Evolutionary conservation across 2,797 vertebrate species (phyloP).

Genomic region (Apogon talboti): DNA sequence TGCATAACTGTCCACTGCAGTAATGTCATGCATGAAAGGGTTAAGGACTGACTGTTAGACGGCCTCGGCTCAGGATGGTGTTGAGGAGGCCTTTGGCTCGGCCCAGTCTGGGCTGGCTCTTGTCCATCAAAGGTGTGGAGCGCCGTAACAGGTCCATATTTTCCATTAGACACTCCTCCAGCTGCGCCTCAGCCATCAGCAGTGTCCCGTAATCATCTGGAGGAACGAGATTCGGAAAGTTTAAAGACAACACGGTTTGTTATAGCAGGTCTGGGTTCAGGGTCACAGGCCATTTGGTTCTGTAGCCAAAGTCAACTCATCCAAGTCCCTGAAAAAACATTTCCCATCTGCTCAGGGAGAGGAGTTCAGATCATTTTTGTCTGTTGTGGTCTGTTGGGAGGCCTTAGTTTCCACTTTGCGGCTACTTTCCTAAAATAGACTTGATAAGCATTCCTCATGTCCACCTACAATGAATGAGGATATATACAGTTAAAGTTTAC

Average conservation of each 20-base stretch:
- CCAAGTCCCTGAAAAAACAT: slow-evolving; percentile 40
- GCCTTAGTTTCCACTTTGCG: slow-evolving; percentile 47
- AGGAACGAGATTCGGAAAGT: slow-evolving; percentile 7
- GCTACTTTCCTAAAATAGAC: slow-evolving; percentile 41
- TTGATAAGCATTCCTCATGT: slow-evolving; percentile 19
- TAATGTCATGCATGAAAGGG: too few relatives aligned
- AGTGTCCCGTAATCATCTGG: slow-evolving; percentile 91
- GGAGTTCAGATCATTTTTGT: slow-evolving; percentile 33
- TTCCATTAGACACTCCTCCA: slow-evolving; percentile 92
- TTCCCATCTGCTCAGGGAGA: slow-evolving; percentile 37
- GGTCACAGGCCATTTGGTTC: slow-evolving; percentile 43
- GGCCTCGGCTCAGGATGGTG: slow-evolving; percentile 89
- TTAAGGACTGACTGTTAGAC: slow-evolving; percentile 86
- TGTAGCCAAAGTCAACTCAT: slow-evolving; percentile 61
- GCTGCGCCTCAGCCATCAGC: slow-evolving; percentile 89
- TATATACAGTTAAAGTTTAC: slow-evolving; percentile 16
- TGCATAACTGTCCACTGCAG: too few relatives aligned
- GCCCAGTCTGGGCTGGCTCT: slow-evolving; percentile 85
- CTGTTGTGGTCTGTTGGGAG: slow-evolving; percentile 29
- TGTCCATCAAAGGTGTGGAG: slow-evolving; percentile 87
- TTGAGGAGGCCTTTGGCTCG: slow-evolving; percentile 89
- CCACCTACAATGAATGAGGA: slow-evolving; percentile 11
- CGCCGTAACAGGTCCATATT: slow-evolving; percentile 87
- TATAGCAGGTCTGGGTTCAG: slow-evolving; percentile 19
- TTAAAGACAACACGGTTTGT: slow-evolving; percentile 7